Evolutionary conservation across 30 jellyfish, hydroid and myxozoan species (phyloP).

Genomic region (Cassiopea andromeda): DNA sequence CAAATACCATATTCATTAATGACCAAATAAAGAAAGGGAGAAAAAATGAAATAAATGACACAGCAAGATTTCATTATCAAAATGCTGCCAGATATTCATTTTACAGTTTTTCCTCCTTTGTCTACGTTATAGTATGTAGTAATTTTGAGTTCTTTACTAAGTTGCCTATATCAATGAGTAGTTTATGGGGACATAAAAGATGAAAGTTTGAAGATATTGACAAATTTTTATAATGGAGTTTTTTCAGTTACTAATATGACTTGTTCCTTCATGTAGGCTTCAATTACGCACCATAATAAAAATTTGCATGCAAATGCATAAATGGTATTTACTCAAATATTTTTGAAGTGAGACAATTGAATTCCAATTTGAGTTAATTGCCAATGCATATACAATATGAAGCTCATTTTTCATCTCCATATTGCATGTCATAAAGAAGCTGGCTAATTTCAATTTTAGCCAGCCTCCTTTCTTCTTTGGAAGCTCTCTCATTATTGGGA

Average conservation of each 20-base stretch:
- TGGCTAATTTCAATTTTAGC: no score
- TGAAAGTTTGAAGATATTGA: not conserved
- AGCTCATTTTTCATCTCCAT: no score
- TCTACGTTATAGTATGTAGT: not conserved
- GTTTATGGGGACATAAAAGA: not conserved
- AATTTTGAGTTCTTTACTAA: not conserved
- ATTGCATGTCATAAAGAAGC: no score
- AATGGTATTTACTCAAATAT: not conserved
- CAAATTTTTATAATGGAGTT: not conserved
- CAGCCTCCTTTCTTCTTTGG: no score
- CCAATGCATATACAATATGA: not conserved
- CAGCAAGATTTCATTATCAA: not conserved
- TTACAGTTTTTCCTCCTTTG: not conserved
- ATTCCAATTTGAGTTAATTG: not conserved
- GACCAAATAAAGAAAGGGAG: not conserved
- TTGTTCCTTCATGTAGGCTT: not conserved
- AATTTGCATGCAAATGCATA: not conserved
- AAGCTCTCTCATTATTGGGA: no score
- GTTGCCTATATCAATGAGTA: not conserved
- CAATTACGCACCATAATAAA: not conserved
- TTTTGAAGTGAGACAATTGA: not conserved
- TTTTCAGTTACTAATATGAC: not conserved
- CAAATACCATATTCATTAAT: not conserved
- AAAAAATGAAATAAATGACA: not conserved
- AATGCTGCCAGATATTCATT: not conserved